phyloP scores from a whole-genome alignment of 2,888 invertebrate genomes.

The Antheraea assamensis region DNA sequence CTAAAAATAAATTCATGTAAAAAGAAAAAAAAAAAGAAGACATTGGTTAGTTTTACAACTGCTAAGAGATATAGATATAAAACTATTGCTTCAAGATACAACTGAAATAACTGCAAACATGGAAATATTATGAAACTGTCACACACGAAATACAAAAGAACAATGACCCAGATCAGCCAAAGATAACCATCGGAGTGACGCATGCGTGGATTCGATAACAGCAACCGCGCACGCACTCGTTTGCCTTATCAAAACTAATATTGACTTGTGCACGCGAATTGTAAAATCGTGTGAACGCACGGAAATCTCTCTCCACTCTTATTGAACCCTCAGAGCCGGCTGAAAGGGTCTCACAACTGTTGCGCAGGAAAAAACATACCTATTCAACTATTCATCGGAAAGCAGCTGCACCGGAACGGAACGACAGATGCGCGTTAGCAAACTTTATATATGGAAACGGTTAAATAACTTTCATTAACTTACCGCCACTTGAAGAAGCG shows the following conservation, averaged over 20 bases:
- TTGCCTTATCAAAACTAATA: constrained; percentile 73
- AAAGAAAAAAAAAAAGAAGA: too few species aligned
- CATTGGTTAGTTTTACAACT: too few species aligned
- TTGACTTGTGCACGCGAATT: constrained; percentile 60
- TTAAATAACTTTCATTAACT: constrained; percentile 58
- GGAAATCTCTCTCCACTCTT: not conserved
- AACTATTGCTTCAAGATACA: not conserved
- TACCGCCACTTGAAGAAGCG: constrained; percentile 53
- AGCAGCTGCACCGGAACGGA: constrained; percentile 74
- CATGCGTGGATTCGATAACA: constrained; percentile 80
- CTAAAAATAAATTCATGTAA: not conserved
- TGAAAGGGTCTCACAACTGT: constrained; percentile 56
- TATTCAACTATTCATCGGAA: constrained; percentile 68
- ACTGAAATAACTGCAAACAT: constrained; percentile 33
- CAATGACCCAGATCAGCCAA: constrained; percentile 79
- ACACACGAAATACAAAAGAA: constrained; percentile 71
- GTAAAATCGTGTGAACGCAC: constrained; percentile 60
- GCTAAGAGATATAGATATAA: not conserved
- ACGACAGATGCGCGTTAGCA: constrained; percentile 75
- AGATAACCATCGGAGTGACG: constrained; percentile 80
- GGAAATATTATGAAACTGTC: constrained; percentile 44
- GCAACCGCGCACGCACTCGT: constrained; percentile 70
- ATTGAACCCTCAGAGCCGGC: constrained; percentile 50
- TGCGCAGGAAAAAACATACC: constrained; percentile 61
- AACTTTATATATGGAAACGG: constrained; percentile 61